These are phyloP conservation scores for Platerodrilus igneus DNA, from an alignment of 2,888 invertebrate species.

Conservation along the genomic window DNA sequence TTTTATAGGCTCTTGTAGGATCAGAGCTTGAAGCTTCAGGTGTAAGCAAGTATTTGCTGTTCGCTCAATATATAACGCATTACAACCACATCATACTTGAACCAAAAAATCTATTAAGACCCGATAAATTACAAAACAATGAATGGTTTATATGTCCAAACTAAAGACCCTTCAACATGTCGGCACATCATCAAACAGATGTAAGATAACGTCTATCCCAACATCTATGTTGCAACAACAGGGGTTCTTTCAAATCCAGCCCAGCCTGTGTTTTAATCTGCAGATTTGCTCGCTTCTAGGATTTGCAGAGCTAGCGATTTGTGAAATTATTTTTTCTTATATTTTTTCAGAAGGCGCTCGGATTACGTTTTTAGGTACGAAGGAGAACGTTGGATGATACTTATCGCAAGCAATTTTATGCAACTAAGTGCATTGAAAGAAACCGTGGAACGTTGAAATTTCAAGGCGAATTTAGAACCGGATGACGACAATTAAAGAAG, in stretches of 20 bases:
- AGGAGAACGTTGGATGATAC: too few relatives aligned
- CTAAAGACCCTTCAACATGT: slow-evolving; percentile 15
- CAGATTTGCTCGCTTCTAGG: slow-evolving; percentile 27
- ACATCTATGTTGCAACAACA: slow-evolving; percentile 26
- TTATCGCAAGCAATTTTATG: slow-evolving; percentile 7
- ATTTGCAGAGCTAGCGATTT: slow-evolving; percentile 26
- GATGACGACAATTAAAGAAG: slow-evolving; percentile 1
- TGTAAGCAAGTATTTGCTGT: too few relatives aligned
- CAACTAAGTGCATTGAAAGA: slow-evolving; percentile 5
- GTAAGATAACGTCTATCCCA: slow-evolving; percentile 22
- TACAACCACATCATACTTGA: too few relatives aligned
- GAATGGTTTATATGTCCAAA: too few relatives aligned
- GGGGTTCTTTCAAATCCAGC: slow-evolving; percentile 22
- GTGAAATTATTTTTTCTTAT: slow-evolving; percentile 25
- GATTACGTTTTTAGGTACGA: slow-evolving; percentile 29
- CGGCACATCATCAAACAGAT: slow-evolving; percentile 32
- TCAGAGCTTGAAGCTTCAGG: too few relatives aligned
- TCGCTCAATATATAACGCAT: too few relatives aligned
- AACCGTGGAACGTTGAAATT: background rate
- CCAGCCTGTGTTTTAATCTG: slow-evolving; percentile 28
- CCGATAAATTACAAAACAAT: too few relatives aligned
- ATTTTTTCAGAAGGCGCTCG: too few relatives aligned
- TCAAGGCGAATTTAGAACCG: background rate
- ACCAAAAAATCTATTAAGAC: too few relatives aligned
- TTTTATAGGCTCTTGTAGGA: too few relatives aligned